Conservation (phyloP, 2,797 vertebrate species). For the Syndactyla subalaris region DNA sequence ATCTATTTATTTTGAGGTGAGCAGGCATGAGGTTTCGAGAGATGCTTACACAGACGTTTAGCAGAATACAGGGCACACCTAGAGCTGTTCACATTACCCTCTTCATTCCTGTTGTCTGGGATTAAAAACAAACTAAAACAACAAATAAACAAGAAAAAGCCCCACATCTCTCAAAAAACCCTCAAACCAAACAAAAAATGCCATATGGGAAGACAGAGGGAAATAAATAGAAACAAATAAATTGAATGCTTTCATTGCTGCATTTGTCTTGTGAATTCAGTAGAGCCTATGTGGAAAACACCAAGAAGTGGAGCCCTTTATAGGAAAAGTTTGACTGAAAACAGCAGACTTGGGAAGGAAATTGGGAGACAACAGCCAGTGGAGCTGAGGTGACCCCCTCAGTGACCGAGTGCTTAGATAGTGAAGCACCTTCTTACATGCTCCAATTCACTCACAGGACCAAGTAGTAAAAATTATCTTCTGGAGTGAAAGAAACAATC, state of each 20-base stretch:
- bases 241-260: not conserved
- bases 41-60: not conserved
- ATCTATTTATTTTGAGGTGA: not conserved
- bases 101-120: not conserved
- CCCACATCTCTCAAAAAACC: not conserved
- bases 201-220: not conserved
- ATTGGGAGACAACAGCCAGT: not conserved
- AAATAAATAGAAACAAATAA: not conserved
- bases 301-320: not conserved
- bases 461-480: slow-evolving; percentile 71
- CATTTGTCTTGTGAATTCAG: not conserved
- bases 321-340: not conserved
- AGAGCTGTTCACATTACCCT: not conserved
- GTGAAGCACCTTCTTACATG: slow-evolving; percentile 47
- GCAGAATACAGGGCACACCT: not conserved
- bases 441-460: slow-evolving; percentile 61
- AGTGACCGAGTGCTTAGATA: slow-evolving; percentile 16
- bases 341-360: not conserved
- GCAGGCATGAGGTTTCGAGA: not conserved
- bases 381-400: slow-evolving; percentile 1
- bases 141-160: rapidly evolving
- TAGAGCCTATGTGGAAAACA: not conserved
- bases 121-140: not conserved
- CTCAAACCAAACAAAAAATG: not conserved
- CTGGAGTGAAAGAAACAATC: slow-evolving; percentile 56